These are phyloP conservation scores for Agrotis clavis DNA, from an alignment of 2,888 invertebrate species.

Conservation along the genomic window DNA sequence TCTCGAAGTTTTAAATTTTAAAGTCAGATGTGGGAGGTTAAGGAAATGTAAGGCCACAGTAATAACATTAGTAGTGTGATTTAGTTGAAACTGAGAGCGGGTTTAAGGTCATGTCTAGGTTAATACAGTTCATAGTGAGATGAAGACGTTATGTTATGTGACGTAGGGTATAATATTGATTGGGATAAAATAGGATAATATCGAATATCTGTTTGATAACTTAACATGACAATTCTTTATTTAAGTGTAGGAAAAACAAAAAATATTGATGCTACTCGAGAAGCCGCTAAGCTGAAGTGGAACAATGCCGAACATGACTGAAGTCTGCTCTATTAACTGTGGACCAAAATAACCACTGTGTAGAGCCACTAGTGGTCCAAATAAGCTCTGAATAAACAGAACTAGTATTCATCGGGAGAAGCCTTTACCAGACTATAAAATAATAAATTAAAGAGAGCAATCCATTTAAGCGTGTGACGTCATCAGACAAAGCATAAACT, in stretches of 20 bases:
- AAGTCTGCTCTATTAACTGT: too few species aligned
- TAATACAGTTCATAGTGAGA: constrained; percentile 35
- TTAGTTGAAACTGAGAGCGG: constrained; percentile 49
- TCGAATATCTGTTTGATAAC: not conserved
- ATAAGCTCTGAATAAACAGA: too few species aligned
- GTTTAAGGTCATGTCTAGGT: constrained; percentile 41
- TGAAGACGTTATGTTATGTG: constrained; percentile 6
- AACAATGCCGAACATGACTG: too few species aligned
- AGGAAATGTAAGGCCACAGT: constrained; percentile 35
- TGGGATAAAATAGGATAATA: not conserved
- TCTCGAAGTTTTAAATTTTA: constrained; percentile 1
- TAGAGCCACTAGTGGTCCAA: too few species aligned
- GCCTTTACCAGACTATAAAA: too few species aligned
- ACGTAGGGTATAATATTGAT: constrained; percentile 18
- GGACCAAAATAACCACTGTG: too few species aligned
- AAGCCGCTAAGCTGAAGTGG: too few species aligned
- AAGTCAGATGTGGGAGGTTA: constrained; percentile 20
- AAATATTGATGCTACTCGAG: too few species aligned
- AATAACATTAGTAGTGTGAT: constrained; percentile 56
- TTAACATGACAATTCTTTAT: not conserved
- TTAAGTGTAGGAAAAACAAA: not conserved
- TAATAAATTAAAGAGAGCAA: too few species aligned
- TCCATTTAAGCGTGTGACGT: too few species aligned
- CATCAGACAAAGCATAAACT: not conserved
- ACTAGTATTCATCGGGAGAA: too few species aligned